phyloP scores from a whole-genome alignment of 2,113 vertebrate genomes.

The Indicator maculatus region DNA sequence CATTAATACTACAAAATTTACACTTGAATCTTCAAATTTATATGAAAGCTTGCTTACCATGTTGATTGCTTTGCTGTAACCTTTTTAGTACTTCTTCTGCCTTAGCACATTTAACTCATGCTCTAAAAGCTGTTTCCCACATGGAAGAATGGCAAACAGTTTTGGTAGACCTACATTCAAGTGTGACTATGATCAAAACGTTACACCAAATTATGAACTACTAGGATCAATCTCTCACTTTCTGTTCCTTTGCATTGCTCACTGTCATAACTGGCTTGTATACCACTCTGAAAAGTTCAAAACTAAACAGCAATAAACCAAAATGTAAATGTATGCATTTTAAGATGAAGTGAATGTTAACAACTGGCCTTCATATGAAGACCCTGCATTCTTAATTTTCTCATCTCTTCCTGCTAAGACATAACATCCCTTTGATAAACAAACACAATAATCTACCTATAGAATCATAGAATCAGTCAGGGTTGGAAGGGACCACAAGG shows the following conservation, averaged over 20 bases:
- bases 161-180: neutral
- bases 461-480: too few relatives aligned
- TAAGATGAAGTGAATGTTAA: neutral
- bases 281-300: neutral
- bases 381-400: neutral
- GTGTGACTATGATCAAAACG: neutral
- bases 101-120: neutral
- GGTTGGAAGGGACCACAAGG: too few relatives aligned
- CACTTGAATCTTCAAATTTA: neutral
- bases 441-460: neutral
- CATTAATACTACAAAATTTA: neutral
- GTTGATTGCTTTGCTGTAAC: neutral
- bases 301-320: neutral
- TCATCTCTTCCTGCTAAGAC: neutral
- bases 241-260: neutral
- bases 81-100: neutral
- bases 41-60: neutral
- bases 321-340: neutral
- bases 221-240: neutral
- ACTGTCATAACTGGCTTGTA: neutral
- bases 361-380: neutral
- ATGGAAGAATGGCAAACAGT: neutral
- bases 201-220: neutral
- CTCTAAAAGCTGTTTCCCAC: neutral
- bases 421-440: fast-evolving